Base-by-base conservation (phyloP, 2,113 vertebrate species). In the Ramphastos sulfuratus region DNA sequence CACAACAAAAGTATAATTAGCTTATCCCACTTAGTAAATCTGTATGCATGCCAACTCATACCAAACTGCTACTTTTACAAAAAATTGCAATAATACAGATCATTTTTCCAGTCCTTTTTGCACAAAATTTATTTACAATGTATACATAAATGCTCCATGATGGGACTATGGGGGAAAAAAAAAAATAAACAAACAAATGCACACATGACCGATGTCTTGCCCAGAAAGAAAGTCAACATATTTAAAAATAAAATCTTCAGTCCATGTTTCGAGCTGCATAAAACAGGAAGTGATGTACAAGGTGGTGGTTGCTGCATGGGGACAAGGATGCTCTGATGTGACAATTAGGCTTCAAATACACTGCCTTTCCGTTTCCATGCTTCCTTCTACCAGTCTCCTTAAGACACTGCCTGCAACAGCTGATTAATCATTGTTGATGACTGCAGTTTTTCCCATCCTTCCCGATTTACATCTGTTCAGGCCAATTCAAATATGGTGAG, bases 121-220 rank as follows among this genome's bases (percentile, higher is more conserved):
- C 98, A 99, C 98, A 99, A 99, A 99, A 98, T 98, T 98, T 98
- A 99, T 99, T 99, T 99, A 99, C 98, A 99, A 98, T 98, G 99
- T 99, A 98, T 98, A 98, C 98, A 98, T 98, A 98, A 98, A 98
- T 98, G 98, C 98, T 99, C 98, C 98, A 98, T 98, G 98, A 97
- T 98, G 98, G 98, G 98, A 98, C 98, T 98, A 98, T 98, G 98
- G 97, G 27, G 80, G 37, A 17, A 30, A 39, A 60, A 60, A 97
- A 97, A 97, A 42, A 97, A 98, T 11, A 56, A 56, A 56, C 55
- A 56, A 50, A 55, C 97, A 97, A 97, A 98, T 97, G 98, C 98
- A 98, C 97, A 98, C 96, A 97, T 98, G 97, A 98, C 96, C 76
- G 93, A 97, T 97, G 97, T 97, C 96, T 98, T 97, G 98, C 98